A percentile compares a stretch with the other conserved stretches of the same genome.
Conservation (phyloP, 1,140 invertebrate species). For the Drosophila pallidifrons region DNA sequence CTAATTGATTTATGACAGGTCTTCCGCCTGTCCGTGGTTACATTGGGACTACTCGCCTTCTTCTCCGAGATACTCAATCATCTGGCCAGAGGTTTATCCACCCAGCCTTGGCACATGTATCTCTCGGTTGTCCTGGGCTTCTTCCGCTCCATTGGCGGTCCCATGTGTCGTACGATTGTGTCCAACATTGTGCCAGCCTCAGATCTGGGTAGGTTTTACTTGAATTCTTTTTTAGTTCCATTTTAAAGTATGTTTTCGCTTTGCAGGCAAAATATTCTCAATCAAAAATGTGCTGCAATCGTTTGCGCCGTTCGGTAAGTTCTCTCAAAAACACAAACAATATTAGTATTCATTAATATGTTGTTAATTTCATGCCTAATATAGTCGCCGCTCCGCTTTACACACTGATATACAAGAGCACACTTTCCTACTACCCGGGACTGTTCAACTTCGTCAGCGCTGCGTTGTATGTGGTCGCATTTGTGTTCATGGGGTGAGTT, state of each 20-base stretch:
- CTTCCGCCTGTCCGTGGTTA: conserved; percentile 76
- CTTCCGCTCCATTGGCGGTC: conserved; percentile 86
- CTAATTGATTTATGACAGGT: conserved; percentile 44
- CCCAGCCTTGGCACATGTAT: conserved; percentile 89
- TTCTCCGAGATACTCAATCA: conserved; percentile 84
- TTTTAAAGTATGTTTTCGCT: conserved; percentile 3
- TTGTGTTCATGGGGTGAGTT: conserved; percentile 86
- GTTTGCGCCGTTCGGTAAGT: conserved; percentile 86
- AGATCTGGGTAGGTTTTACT: conserved; percentile 87
- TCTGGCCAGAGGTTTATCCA: conserved; percentile 86
- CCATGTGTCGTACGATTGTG: conserved; percentile 88
- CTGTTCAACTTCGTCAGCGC: conserved; percentile 87
- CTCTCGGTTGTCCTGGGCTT: conserved; percentile 84
- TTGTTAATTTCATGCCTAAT: conserved; percentile 26
- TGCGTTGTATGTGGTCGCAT: conserved; percentile 80
- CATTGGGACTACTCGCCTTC: conserved; percentile 71
- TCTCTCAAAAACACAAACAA: background rate
- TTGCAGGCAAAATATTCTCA: conserved; percentile 87
- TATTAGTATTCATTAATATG: conserved; percentile 35
- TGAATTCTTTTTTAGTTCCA: background rate
- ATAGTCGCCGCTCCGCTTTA: conserved; percentile 87
- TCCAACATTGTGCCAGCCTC: conserved; percentile 88
- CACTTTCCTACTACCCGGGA: conserved; percentile 86
- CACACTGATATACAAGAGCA: conserved; percentile 87
- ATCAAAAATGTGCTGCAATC: conserved; percentile 88